Base-by-base conservation (phyloP, 2,113 vertebrate genomes). In the Aleadryas rufinucha region DNA sequence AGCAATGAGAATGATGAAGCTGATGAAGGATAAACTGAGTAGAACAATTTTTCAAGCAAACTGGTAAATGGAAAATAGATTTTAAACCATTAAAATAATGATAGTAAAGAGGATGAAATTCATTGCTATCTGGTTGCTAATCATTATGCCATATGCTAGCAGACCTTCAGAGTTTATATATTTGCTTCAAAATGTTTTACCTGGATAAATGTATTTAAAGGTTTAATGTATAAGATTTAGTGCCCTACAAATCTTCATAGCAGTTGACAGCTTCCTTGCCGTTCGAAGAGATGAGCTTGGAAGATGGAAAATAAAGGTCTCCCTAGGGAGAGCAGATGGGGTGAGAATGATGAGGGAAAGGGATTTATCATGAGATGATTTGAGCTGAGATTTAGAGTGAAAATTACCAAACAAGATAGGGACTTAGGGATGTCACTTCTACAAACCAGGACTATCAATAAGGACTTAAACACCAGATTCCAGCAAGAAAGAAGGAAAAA, bases 121-220 rank as follows among this genome's bases (percentile, higher is more conserved):
- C 83, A 76, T 49, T 71, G 72, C 60, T 96, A 79, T 96, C 89
- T 95, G 77, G 70, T 95, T 95, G 83, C 93, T 97, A 95, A 96
- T 94, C 92, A 96, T 97, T 97, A 95, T 94, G 92, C 96, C 96
- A 96, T 96, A 96, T 97, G 94, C 89, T 94, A 92, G 89, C n/a
- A 28, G 91, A 72, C 60, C 76, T 72, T 87, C 65, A 79, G 72
- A 84, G 61, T 93, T 94, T 94, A 89, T 96, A 15, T 75, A 89
- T 96, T 95, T 89, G 72, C 82, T 95, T 94, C 74, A 80, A 94
- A 96, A 95, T 96, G 54, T 89, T 97, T 95, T 97, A 95, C 97
- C 96, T 97, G 95, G 93, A 97, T 97, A 95, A 96, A 94, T 81
- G 90, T 89, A 93, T 95, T 96, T 96, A 96, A 96, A 87, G 94